Percentiles rank a stretch among this genome's conserved stretches.
Conservation (phyloP, 2,888 invertebrate genomes). For the Andrena flavipes region DNA sequence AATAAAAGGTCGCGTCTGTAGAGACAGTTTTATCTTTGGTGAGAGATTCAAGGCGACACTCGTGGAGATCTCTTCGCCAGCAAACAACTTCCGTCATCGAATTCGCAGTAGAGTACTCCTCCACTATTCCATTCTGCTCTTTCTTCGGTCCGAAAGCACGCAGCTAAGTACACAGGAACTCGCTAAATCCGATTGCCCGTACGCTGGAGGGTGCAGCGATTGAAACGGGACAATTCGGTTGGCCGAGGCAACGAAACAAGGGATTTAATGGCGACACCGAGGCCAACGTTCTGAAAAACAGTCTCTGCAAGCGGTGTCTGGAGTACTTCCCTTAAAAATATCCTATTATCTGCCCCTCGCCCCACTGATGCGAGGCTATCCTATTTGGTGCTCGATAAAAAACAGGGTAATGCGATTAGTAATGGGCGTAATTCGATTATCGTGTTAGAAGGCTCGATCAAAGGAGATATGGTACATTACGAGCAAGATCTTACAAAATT, state of each 20-base stretch:
- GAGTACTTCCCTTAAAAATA: constrained; percentile 13
- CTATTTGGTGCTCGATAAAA: constrained; percentile 14
- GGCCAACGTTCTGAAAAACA: neutral
- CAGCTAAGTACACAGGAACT: constrained; percentile 40
- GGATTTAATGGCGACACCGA: constrained; percentile 18
- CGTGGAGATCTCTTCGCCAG: neutral
- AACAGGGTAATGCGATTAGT: constrained; percentile 32
- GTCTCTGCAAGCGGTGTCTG: neutral
- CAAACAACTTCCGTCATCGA: constrained; percentile 27
- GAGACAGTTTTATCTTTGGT: too few species aligned
- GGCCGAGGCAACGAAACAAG: neutral
- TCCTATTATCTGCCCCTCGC: constrained; percentile 15
- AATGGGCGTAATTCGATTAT: constrained; percentile 34
- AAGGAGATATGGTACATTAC: neutral
- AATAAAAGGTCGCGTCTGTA: too few species aligned
- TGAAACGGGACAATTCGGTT: neutral
- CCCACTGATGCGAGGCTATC: neutral
- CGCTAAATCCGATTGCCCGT: constrained; percentile 41
- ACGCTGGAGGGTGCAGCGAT: constrained; percentile 13
- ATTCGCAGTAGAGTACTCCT: constrained; percentile 25
- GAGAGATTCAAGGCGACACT: neutral
- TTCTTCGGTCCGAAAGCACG: constrained; percentile 1
- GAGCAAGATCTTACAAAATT: neutral
- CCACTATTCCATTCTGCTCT: neutral
- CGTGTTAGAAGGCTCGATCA: constrained; percentile 4